Conservation (phyloP, 2,888 invertebrate genomes). For the Trichogramma dendrolimi region DNA sequence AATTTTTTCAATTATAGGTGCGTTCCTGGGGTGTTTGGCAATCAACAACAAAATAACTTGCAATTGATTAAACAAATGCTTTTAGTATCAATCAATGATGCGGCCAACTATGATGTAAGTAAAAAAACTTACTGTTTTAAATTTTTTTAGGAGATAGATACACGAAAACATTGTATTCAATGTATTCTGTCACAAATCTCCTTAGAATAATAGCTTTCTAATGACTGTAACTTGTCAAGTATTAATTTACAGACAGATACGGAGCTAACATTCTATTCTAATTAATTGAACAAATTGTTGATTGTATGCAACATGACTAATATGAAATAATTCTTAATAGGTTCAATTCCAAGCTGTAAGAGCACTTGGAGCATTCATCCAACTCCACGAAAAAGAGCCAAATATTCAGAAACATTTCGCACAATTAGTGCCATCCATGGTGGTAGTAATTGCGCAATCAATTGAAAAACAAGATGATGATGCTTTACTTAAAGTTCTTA, state of each 20-base stretch:
- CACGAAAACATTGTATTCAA: slow-evolving; percentile 31
- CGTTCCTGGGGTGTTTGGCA: slow-evolving; percentile 96
- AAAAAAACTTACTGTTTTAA: not conserved
- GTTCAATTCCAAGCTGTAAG: slow-evolving; percentile 78
- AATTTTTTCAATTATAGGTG: slow-evolving; percentile 57
- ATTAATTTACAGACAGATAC: slow-evolving; percentile 60
- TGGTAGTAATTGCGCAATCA: slow-evolving; percentile 75
- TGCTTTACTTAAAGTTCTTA: slow-evolving; percentile 84
- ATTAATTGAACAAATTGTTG: slow-evolving; percentile 3
- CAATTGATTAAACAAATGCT: slow-evolving; percentile 94
- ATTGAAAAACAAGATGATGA: slow-evolving; percentile 84
- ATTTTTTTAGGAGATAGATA: slow-evolving; percentile 41
- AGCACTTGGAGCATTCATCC: slow-evolving; percentile 81
- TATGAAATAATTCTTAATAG: slow-evolving; percentile 33
- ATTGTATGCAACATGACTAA: not conserved
- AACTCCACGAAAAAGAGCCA: slow-evolving; percentile 91
- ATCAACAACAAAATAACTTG: slow-evolving; percentile 85
- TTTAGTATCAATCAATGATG: slow-evolving; percentile 72
- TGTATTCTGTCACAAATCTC: slow-evolving; percentile 51
- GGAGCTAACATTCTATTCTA: slow-evolving; percentile 51
- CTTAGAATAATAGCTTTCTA: slow-evolving; percentile 54
- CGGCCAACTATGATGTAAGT: slow-evolving; percentile 64
- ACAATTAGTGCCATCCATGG: slow-evolving; percentile 76
- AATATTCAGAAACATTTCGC: slow-evolving; percentile 82
- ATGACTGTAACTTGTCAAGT: slow-evolving; percentile 58